A percentile compares a stretch with the other conserved stretches of the same genome.
Conservation (phyloP, 2,113 vertebrate genomes). For the Oplegnathus fasciatus region DNA sequence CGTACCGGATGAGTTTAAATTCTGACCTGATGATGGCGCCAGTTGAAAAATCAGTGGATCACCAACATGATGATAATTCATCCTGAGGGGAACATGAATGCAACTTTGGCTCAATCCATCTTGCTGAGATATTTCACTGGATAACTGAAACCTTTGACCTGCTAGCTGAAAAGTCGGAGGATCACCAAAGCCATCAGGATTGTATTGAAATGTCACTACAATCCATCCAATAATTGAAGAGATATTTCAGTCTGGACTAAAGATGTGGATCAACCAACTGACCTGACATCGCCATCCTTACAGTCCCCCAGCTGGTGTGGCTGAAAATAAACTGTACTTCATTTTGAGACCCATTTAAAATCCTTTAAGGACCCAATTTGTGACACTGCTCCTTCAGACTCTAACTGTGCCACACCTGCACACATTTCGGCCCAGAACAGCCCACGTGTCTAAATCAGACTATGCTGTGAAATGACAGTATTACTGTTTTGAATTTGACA, state of each 20-base stretch:
- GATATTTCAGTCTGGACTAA: neutral
- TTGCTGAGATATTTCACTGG: neutral
- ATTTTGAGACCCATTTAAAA: slow-evolving; percentile 9
- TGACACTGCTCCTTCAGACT: neutral
- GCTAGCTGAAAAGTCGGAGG: neutral
- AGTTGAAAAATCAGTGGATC: no score
- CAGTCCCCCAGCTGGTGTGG: neutral
- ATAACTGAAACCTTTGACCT: neutral
- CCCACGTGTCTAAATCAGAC: neutral
- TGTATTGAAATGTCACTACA: neutral
- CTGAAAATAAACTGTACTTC: slow-evolving; percentile 11
- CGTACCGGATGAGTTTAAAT: no score
- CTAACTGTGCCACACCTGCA: neutral
- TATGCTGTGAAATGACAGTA: neutral
- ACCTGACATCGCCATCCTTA: neutral
- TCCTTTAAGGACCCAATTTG: neutral
- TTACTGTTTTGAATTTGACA: neutral
- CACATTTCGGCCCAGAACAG: neutral
- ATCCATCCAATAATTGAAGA: neutral
- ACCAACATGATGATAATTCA: no score
- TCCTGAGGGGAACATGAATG: no score
- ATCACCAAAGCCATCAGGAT: neutral
- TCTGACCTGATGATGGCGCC: no score
- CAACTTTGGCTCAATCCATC: neutral
- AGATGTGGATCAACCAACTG: neutral